A percentile compares a stretch with the other conserved stretches of the same genome.
These are phyloP conservation scores for Bryconaethiops microstoma DNA, from an alignment of 2,797 vertebrate genomes.

Conservation along the genomic window DNA sequence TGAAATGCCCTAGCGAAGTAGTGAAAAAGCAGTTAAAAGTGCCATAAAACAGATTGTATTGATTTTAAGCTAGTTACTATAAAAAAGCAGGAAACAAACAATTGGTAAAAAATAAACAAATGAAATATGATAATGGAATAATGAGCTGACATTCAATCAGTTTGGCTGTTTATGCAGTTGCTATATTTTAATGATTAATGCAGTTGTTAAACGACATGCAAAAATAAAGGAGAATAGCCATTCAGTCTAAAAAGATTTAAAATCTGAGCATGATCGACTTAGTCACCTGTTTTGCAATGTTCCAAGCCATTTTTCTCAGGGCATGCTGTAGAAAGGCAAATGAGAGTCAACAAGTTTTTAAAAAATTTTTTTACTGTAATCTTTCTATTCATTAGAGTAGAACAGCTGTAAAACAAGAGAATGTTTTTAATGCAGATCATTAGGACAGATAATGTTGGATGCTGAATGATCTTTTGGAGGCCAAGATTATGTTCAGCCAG, in stretches of 20 bases:
- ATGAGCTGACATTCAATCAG: background rate
- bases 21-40: background rate
- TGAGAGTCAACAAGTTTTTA: background rate
- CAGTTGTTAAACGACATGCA: background rate
- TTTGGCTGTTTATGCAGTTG: background rate
- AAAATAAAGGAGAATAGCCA: background rate
- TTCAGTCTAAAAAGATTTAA: background rate
- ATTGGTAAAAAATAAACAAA: background rate
- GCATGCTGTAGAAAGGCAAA: slow-evolving; percentile 71
- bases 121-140: background rate
- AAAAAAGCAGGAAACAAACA: background rate
- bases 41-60: no score
- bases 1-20: background rate
- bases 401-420: background rate
- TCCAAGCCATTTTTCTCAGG: slow-evolving; percentile 76
- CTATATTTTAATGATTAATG: no score
- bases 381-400: no score
- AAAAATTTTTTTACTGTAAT: slow-evolving; percentile 4
- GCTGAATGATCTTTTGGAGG: background rate
- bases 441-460: background rate
- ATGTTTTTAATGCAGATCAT: background rate
- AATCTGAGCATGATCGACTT: background rate
- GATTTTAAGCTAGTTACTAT: no score
- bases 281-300: slow-evolving; percentile 74
- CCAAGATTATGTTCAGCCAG: background rate